Conservation (phyloP, 2,113 vertebrate species). For the Engraulis encrasicolus region DNA sequence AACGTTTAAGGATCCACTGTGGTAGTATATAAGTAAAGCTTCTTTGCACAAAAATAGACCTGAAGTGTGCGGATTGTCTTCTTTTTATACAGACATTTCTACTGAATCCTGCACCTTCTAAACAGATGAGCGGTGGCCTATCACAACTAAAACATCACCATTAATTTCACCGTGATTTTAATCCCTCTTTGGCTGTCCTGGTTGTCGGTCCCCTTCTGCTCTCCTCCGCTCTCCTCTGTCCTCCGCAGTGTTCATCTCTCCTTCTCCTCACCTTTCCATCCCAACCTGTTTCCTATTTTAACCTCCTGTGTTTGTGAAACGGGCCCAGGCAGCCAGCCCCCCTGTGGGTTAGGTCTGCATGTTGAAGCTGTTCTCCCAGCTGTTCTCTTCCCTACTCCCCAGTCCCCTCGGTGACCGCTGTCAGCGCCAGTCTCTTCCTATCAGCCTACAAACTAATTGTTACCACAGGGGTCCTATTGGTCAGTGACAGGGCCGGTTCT, state of each 20-base stretch:
- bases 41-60: too few relatives aligned
- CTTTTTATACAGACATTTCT: too few relatives aligned
- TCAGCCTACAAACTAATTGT: background rate
- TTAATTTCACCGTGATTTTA: background rate
- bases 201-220: constrained; percentile 18
- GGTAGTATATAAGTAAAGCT: too few relatives aligned
- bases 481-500: too few relatives aligned
- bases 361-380: background rate
- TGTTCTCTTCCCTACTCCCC: too few relatives aligned
- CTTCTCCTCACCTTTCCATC: background rate
- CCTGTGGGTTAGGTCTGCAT: background rate
- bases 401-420: constrained; percentile 25
- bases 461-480: too few relatives aligned
- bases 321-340: background rate
- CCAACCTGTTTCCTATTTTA: constrained; percentile 25
- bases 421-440: constrained; percentile 32
- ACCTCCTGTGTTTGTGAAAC: constrained; percentile 29
- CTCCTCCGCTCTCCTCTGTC: constrained; percentile 25
- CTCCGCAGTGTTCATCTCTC: constrained; percentile 21
- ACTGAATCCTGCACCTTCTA: too few relatives aligned
- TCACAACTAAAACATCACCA: too few relatives aligned
- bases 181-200: background rate
- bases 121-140: too few relatives aligned
- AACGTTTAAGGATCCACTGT: too few relatives aligned
- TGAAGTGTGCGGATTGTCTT: too few relatives aligned